These are phyloP conservation scores for Papilio protenor DNA, from an alignment of 2,888 invertebrate species.

Conservation along the genomic window DNA sequence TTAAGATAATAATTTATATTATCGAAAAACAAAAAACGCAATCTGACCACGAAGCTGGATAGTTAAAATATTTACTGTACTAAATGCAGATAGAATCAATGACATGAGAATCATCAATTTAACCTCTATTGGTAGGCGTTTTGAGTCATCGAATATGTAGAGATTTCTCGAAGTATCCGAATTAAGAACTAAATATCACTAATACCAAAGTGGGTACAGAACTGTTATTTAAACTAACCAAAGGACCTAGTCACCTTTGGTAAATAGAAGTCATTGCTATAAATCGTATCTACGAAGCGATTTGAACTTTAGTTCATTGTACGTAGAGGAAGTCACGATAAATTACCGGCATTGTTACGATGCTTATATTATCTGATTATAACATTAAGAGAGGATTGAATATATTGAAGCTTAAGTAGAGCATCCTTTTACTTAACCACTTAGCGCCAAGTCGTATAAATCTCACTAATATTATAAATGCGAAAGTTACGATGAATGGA, in stretches of 20 bases:
- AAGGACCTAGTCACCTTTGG: neutral
- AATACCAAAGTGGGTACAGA: neutral
- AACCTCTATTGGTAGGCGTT: neutral
- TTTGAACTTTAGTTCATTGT: neutral
- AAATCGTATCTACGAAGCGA: neutral
- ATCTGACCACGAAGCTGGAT: neutral
- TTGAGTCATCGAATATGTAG: neutral
- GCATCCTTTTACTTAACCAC: neutral
- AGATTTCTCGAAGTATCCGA: neutral
- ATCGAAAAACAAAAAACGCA: neutral
- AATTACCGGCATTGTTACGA: neutral
- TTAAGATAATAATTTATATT: neutral
- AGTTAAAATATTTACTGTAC: neutral
- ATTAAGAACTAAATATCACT: neutral
- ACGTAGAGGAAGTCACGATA: neutral
- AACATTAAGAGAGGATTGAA: neutral
- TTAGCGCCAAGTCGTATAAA: neutral
- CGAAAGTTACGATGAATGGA: too few relatives aligned
- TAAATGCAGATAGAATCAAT: neutral
- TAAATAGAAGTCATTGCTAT: neutral
- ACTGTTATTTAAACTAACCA: neutral
- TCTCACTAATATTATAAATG: neutral
- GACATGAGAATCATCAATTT: neutral
- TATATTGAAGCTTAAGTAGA: neutral
- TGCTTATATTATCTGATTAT: neutral